These are phyloP conservation scores for Pseudochirops cupreus DNA, from an alignment of 2,797 vertebrate species.

Conservation along the genomic window DNA sequence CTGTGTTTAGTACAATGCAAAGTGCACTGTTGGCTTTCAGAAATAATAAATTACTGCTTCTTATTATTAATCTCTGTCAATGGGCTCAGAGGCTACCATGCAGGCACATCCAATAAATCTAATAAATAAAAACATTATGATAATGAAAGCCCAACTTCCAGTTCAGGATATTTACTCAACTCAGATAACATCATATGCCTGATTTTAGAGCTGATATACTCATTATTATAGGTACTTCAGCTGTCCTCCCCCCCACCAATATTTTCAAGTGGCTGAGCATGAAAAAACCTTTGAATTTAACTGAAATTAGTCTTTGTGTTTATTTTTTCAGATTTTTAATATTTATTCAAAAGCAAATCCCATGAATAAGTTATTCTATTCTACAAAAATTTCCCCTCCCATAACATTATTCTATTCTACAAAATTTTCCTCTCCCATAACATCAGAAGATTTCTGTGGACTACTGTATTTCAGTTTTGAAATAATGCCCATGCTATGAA, in stretches of 20 bases:
- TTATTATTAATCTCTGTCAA: constrained; percentile 35
- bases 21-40: constrained; percentile 39
- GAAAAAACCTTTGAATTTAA: neutral
- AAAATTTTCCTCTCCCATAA: neutral
- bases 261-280: neutral
- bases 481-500: neutral
- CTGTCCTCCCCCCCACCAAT: neutral
- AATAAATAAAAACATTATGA: constrained; percentile 46
- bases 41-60: constrained; percentile 44
- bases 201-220: constrained; percentile 31
- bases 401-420: neutral
- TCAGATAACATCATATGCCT: neutral
- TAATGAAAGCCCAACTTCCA: constrained; percentile 40
- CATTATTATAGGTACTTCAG: neutral
- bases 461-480: neutral
- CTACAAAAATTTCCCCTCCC: neutral
- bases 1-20: constrained; percentile 21
- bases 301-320: neutral
- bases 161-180: constrained; percentile 19
- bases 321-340: neutral
- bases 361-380: neutral
- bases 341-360: neutral
- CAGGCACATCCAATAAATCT: constrained; percentile 41
- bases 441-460: neutral
- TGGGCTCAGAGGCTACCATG: constrained; percentile 34